Percentiles rank a stretch among this genome's conserved stretches.
These are phyloP conservation scores for Circaetus gallicus DNA, from an alignment of 2,113 vertebrate species.

Conservation along the genomic window DNA sequence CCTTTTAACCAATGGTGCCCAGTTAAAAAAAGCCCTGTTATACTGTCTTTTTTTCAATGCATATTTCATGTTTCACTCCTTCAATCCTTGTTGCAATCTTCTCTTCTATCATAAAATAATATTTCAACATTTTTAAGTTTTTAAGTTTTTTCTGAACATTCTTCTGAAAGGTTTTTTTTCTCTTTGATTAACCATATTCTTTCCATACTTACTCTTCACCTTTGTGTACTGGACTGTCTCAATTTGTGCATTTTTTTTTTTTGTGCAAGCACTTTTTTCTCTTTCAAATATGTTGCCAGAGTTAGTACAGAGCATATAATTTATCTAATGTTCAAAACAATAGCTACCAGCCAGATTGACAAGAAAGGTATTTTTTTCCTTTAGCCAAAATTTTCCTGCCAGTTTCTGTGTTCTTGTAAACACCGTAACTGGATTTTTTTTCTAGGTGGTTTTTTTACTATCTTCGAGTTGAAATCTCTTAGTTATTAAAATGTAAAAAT, in stretches of 20 bases:
- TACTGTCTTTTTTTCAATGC: background rate
- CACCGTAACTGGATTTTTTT: background rate
- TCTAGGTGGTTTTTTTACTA: background rate
- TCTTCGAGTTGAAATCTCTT: background rate
- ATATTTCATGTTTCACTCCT: background rate
- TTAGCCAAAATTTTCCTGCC: background rate
- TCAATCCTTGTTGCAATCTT: background rate
- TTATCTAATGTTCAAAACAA: background rate
- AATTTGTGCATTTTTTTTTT: background rate
- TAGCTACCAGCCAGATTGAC: background rate
- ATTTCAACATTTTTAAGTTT: background rate
- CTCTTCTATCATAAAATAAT: background rate
- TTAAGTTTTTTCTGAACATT: background rate
- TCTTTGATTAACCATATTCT: background rate
- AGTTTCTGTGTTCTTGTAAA: background rate
- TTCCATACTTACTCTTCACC: background rate
- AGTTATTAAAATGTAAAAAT: background rate
- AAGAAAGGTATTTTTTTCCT: background rate
- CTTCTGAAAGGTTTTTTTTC: background rate
- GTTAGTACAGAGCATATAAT: background rate
- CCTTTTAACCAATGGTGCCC: background rate
- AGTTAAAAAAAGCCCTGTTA: background rate
- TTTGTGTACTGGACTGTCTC: background rate
- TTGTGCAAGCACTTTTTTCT: background rate
- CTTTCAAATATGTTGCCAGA: background rate